Percentiles rank a stretch among this genome's conserved stretches.
Conservation (phyloP, 2,113 vertebrate genomes). For the Dermatemys mawii region DNA sequence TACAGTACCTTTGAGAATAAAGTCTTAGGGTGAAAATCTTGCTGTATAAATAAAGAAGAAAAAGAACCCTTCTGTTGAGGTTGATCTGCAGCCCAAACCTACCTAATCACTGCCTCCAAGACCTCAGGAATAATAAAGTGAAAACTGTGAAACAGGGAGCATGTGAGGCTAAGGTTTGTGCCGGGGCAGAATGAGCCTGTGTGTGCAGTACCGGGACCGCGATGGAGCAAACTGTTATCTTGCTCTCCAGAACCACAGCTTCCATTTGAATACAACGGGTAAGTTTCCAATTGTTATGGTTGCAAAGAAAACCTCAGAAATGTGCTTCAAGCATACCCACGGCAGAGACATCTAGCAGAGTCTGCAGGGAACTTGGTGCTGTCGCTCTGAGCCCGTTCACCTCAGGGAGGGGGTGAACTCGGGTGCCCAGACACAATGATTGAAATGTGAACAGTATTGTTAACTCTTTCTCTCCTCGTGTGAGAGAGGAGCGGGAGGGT, state of each 20-base stretch:
- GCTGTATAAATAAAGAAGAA: not conserved
- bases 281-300: not conserved
- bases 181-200: not conserved
- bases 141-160: not conserved
- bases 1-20: not conserved
- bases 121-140: not conserved
- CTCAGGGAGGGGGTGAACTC: not conserved
- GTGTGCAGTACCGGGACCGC: not conserved
- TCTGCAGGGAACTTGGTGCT: not conserved
- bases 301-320: not conserved
- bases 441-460: not conserved
- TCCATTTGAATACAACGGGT: not conserved
- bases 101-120: not conserved
- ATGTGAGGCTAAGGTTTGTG: not conserved
- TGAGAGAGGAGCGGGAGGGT: too few relatives aligned
- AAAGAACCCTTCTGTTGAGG: not conserved
- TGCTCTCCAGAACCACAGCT: not conserved
- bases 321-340: not conserved
- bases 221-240: not conserved
- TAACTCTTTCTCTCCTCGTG: not conserved
- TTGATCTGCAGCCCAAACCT: not conserved
- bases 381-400: not conserved
- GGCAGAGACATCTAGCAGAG: not conserved
- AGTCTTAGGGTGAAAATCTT: not conserved
- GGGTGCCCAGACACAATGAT: not conserved